A percentile compares a stretch with the other conserved stretches of the same genome.
These are phyloP conservation scores for Axis porcinus DNA, from an alignment of 2,113 vertebrate genomes.

Conservation along the genomic window DNA sequence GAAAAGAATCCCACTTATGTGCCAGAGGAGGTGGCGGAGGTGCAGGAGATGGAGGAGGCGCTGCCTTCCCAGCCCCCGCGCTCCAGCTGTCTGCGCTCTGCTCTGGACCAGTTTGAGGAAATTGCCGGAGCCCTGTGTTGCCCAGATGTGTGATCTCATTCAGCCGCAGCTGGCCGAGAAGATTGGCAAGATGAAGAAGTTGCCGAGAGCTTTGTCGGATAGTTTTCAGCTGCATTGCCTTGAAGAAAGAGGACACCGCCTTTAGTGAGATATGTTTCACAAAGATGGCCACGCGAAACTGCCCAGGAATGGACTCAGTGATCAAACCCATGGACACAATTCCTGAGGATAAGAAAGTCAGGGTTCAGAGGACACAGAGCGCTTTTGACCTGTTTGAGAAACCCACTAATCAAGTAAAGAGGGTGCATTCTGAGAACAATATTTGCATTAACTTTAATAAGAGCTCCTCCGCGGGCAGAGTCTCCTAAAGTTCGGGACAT, in stretches of 20 bases:
- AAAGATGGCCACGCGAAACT: neutral
- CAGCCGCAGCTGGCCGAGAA: slow-evolving; percentile 61
- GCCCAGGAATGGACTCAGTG: neutral
- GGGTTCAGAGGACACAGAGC: slow-evolving; percentile 96
- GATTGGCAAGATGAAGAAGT: slow-evolving; percentile 95
- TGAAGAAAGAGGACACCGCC: neutral
- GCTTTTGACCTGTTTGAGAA: slow-evolving; percentile 96
- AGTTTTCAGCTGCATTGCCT: slow-evolving; percentile 92
- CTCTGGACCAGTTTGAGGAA: slow-evolving; percentile 66
- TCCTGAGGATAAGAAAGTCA: slow-evolving; percentile 97
- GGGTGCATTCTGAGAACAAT: slow-evolving; percentile 97
- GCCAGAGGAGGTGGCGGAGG: neutral
- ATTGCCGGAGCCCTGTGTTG: slow-evolving; percentile 35
- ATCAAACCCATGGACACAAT: slow-evolving; percentile 88
- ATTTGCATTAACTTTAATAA: slow-evolving; percentile 96
- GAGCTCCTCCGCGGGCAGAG: slow-evolving; percentile 88
- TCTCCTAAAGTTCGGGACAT: slow-evolving; percentile 94
- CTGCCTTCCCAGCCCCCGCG: slow-evolving; percentile 38
- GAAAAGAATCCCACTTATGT: neutral
- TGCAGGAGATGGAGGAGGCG: neutral
- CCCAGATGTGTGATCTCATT: slow-evolving; percentile 69
- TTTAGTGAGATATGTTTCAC: neutral
- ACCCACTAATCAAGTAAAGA: slow-evolving; percentile 93
- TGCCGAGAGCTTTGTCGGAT: slow-evolving; percentile 96
- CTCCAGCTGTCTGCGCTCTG: slow-evolving; percentile 50